These are phyloP conservation scores for Prochilodus magdalenae DNA, from an alignment of 2,113 vertebrate species.

Conservation along the genomic window DNA sequence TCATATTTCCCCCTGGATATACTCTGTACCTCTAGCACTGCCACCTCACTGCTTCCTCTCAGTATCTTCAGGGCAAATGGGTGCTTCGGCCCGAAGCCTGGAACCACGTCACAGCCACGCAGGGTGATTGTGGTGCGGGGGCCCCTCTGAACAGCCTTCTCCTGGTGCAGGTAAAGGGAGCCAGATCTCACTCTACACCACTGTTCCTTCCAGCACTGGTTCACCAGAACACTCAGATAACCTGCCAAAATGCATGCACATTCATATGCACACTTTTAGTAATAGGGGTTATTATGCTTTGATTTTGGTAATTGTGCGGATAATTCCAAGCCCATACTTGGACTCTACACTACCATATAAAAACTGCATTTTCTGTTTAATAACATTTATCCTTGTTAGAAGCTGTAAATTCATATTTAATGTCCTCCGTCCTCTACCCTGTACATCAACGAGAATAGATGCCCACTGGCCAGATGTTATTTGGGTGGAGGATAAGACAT, in stretches of 20 bases:
- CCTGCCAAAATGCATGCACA: constrained; percentile 72
- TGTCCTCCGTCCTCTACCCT: no score
- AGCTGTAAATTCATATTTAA: no score
- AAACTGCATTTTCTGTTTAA: no score
- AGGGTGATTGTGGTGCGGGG: constrained; percentile 82
- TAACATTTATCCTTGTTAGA: no score
- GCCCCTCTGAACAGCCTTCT: constrained; percentile 80
- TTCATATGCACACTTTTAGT: constrained; percentile 1
- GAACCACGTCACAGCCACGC: constrained; percentile 85
- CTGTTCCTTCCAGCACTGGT: constrained; percentile 90
- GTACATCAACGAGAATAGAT: no score
- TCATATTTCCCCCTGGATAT: no score
- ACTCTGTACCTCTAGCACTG: constrained; percentile 84
- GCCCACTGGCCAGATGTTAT: no score
- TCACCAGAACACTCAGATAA: constrained; percentile 87
- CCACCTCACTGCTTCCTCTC: constrained; percentile 82
- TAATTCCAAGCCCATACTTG: not conserved
- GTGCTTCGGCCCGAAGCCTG: constrained; percentile 90
- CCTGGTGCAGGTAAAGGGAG: constrained; percentile 88
- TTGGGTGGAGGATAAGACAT: no score
- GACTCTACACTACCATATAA: no score
- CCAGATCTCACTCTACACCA: constrained; percentile 90
- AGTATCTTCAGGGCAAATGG: constrained; percentile 93
- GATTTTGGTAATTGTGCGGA: not conserved
- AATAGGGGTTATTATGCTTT: not conserved